A percentile compares a stretch with the other conserved stretches of the same genome.
These are phyloP conservation scores for Nysson spinosus DNA, from an alignment of 2,888 invertebrate species.

Conservation along the genomic window DNA sequence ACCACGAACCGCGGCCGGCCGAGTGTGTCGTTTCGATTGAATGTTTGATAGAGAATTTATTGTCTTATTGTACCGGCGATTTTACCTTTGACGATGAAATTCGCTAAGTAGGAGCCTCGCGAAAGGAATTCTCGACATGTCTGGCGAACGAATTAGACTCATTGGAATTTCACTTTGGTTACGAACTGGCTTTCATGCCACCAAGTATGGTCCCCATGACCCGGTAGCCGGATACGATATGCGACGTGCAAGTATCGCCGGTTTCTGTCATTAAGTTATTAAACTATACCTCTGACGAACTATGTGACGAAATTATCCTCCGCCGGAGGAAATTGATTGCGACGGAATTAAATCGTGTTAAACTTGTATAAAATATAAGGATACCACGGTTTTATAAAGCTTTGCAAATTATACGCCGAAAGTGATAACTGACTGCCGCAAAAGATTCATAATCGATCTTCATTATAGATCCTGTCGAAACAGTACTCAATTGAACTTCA, in stretches of 20 bases:
- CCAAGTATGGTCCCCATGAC: constrained; percentile 67
- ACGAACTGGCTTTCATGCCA: constrained; percentile 65
- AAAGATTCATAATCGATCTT: too few relatives aligned
- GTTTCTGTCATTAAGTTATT: constrained; percentile 55
- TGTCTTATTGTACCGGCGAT: constrained; percentile 18
- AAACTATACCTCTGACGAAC: constrained; percentile 24
- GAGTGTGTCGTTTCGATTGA: background rate
- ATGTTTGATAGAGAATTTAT: constrained; percentile 20
- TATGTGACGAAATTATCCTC: constrained; percentile 3
- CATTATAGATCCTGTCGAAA: background rate
- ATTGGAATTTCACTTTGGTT: constrained; percentile 66
- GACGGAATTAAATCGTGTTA: too few relatives aligned
- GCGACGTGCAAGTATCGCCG: constrained; percentile 57
- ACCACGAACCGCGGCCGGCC: too few relatives aligned
- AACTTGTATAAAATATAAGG: too few relatives aligned
- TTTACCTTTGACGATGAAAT: constrained; percentile 24
- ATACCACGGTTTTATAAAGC: too few relatives aligned
- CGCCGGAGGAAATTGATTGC: background rate
- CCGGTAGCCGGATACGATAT: constrained; percentile 66
- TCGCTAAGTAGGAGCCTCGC: constrained; percentile 31
- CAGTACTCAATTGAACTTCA: background rate
- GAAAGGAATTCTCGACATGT: constrained; percentile 59
- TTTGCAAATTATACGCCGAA: too few relatives aligned
- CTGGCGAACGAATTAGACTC: constrained; percentile 63
- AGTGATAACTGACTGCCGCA: too few relatives aligned